phyloP scores from a whole-genome alignment of 2,888 invertebrate genomes.

The Teinopalpus imperialis region DNA sequence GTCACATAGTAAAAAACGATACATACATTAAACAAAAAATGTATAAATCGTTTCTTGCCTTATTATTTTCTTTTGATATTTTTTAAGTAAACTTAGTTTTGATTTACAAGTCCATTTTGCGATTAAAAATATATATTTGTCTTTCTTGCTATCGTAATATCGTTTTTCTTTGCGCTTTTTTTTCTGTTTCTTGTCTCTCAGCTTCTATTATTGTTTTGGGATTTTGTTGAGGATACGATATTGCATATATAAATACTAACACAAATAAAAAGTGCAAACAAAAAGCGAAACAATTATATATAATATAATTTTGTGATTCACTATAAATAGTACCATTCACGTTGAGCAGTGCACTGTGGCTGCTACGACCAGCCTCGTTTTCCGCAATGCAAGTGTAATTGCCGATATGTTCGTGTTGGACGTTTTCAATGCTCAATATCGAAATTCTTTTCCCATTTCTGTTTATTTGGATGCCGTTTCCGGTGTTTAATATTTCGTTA shows the following conservation, averaged over 20 bases:
- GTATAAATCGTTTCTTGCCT: too few relatives aligned
- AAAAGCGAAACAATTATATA: conserved; percentile 39
- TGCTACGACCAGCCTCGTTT: conserved; percentile 84
- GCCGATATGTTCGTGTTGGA: conserved; percentile 82
- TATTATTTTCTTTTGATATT: too few relatives aligned
- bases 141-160: too few relatives aligned
- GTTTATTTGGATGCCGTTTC: conserved; percentile 82
- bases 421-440: conserved; percentile 84
- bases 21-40: too few relatives aligned
- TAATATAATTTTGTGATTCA: too few relatives aligned
- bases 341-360: conserved; percentile 84
- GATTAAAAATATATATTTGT: too few relatives aligned
- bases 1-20: too few relatives aligned
- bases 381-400: conserved; percentile 84
- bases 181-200: too few relatives aligned
- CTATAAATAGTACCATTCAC: conserved; percentile 88
- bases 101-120: too few relatives aligned
- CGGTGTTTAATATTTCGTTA: conserved; percentile 71
- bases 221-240: neutral
- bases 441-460: conserved; percentile 85
- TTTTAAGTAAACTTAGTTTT: too few relatives aligned
- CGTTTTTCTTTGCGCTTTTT: too few relatives aligned
- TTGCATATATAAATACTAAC: conserved; percentile 21
- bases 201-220: too few relatives aligned
- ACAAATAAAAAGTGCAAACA: conserved; percentile 33